Evolutionary conservation across 2,113 vertebrate species (phyloP).

Genomic region (Vulpes lagopus): DNA sequence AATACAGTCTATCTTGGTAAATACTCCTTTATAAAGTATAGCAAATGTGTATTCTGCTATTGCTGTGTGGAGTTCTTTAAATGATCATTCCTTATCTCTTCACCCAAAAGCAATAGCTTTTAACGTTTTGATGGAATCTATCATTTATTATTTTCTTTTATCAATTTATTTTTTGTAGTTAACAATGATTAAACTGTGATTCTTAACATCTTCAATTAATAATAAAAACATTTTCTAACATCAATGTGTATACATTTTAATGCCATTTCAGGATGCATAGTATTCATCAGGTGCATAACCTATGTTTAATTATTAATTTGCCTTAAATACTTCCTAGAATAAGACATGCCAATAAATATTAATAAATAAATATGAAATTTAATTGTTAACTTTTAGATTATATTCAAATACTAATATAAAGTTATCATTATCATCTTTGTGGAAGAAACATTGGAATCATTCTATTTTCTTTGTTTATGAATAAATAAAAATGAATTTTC

Average conservation of each 20-base stretch:
- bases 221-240: slow-evolving; percentile 9
- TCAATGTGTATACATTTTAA: background rate
- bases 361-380: background rate
- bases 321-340: background rate
- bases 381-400: background rate
- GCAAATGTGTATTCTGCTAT: background rate
- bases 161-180: background rate
- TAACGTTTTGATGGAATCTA: background rate
- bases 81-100: background rate
- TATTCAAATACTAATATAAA: background rate
- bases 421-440: background rate
- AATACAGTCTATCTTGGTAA: background rate
- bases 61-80: background rate
- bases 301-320: background rate
- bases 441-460: background rate
- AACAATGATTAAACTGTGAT: background rate
- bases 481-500: slow-evolving; percentile 14
- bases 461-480: background rate
- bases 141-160: background rate
- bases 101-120: background rate
- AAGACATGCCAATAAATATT: background rate
- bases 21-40: background rate
- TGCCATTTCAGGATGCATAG: background rate
- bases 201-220: background rate
- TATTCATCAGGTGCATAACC: background rate